A percentile compares a stretch with the other conserved stretches of the same genome.
Evolutionary conservation across 2,888 invertebrate species (phyloP).

Genomic region (Gnatocerus cornutus): DNA sequence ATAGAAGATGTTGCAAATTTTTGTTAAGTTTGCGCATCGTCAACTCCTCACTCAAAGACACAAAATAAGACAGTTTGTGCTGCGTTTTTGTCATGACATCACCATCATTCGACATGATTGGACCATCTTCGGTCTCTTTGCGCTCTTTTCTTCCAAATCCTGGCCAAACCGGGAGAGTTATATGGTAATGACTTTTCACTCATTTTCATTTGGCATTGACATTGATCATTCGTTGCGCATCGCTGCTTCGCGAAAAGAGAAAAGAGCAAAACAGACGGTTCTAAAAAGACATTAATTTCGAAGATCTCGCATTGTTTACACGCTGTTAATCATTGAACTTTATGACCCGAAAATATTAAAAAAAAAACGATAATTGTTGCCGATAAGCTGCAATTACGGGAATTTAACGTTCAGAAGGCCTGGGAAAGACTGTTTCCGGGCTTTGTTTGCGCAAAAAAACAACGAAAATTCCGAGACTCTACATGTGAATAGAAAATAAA

Average conservation of each 20-base stretch:
- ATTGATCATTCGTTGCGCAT: slow-evolving; percentile 17
- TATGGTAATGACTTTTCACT: slow-evolving; percentile 20
- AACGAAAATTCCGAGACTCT: no score
- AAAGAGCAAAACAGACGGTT: slow-evolving; percentile 28
- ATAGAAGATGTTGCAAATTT: no score
- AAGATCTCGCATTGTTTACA: slow-evolving; percentile 32
- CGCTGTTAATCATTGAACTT: slow-evolving; percentile 34
- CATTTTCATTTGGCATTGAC: slow-evolving; percentile 10
- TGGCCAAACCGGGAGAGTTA: slow-evolving; percentile 1
- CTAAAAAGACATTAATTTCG: slow-evolving; percentile 7
- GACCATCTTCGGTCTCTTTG: not conserved
- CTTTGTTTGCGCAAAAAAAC: no score
- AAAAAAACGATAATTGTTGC: slow-evolving; percentile 16
- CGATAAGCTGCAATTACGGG: slow-evolving; percentile 27
- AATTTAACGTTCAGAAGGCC: slow-evolving; percentile 8
- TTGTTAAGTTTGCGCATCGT: slow-evolving; percentile 30
- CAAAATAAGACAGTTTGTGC: slow-evolving; percentile 18
- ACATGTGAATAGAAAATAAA: no score
- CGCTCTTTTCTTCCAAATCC: not conserved
- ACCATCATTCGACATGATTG: slow-evolving; percentile 7
- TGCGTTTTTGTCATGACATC: slow-evolving; percentile 25
- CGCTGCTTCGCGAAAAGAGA: no score
- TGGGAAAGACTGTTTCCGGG: not conserved
- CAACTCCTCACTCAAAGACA: not conserved
- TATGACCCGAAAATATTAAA: slow-evolving; percentile 18